Evolutionary conservation across 2,113 vertebrate species (phyloP).

Genomic region (Ursus arctos): DNA sequence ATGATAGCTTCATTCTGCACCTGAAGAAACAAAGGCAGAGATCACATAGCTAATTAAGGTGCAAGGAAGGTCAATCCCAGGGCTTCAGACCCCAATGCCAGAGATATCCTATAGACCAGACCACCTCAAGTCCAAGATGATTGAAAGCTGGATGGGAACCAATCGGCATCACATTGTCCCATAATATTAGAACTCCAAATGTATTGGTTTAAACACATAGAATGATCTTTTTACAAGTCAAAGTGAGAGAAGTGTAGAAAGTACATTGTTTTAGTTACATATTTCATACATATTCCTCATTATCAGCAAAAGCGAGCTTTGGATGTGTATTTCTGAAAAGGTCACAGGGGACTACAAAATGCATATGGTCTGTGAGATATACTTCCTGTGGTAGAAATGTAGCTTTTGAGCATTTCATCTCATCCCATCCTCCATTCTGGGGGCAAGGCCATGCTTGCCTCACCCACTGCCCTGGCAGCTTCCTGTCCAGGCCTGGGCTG

Average conservation of each 20-base stretch:
- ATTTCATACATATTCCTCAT: not conserved
- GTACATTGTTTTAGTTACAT: not conserved
- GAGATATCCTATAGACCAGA: not conserved
- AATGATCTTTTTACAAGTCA: not conserved
- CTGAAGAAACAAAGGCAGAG: not conserved
- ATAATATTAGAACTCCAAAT: not conserved
- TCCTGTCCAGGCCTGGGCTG: not conserved
- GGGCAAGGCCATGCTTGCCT: too few relatives aligned
- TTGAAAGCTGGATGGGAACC: not conserved
- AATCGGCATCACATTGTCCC: not conserved
- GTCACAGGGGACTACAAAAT: too few relatives aligned
- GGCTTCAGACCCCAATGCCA: not conserved
- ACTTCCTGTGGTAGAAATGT: not conserved
- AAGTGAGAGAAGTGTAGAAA: not conserved
- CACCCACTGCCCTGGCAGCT: not conserved
- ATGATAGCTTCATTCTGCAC: not conserved
- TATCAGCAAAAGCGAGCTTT: not conserved
- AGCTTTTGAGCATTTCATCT: not conserved
- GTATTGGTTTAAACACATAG: not conserved
- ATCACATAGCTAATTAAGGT: not conserved
- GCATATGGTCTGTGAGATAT: not conserved
- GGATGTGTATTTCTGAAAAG: not conserved
- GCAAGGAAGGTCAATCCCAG: not conserved
- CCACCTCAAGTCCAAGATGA: not conserved
- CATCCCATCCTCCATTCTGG: not conserved